These are phyloP conservation scores for Temnothorax curvispinosus DNA, from an alignment of 1,140 invertebrate species.

Conservation along the genomic window DNA sequence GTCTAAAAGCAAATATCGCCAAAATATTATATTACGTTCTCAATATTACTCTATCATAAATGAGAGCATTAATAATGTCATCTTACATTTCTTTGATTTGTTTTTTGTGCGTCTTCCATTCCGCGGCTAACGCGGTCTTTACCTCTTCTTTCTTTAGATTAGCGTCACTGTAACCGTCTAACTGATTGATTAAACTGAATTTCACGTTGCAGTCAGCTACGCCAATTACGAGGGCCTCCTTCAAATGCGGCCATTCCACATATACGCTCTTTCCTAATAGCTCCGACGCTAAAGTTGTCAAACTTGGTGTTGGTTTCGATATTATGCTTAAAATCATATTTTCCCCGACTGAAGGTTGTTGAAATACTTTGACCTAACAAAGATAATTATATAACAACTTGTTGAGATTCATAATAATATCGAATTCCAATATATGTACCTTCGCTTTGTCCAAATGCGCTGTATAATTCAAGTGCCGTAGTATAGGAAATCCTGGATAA, in stretches of 20 bases:
- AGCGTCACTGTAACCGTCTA: neutral
- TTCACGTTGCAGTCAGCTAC: constrained; percentile 71
- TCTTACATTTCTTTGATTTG: constrained; percentile 76
- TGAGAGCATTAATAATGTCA: constrained; percentile 64
- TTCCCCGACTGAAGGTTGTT: constrained; percentile 91
- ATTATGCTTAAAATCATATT: constrained; percentile 92
- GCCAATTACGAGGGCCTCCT: constrained; percentile 87
- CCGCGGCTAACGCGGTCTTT: neutral
- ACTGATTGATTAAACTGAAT: constrained; percentile 43
- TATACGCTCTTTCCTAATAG: constrained; percentile 91
- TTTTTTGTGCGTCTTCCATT: constrained; percentile 65
- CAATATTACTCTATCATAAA: neutral
- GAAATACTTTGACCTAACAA: constrained; percentile 92
- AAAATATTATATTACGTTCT: neutral
- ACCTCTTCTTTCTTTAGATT: constrained; percentile 64
- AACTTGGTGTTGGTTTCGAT: constrained; percentile 79
- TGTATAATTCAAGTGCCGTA: constrained; percentile 93
- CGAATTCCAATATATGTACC: constrained; percentile 75
- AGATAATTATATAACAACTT: neutral
- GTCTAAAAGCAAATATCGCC: constrained; percentile 84
- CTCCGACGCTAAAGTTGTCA: constrained; percentile 87
- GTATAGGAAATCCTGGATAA: constrained; percentile 96
- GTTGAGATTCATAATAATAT: neutral
- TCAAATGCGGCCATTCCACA: constrained; percentile 96
- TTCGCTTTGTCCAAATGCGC: constrained; percentile 89